Base-by-base conservation (phyloP, 2,113 vertebrate species). In the Albula goreensis region DNA sequence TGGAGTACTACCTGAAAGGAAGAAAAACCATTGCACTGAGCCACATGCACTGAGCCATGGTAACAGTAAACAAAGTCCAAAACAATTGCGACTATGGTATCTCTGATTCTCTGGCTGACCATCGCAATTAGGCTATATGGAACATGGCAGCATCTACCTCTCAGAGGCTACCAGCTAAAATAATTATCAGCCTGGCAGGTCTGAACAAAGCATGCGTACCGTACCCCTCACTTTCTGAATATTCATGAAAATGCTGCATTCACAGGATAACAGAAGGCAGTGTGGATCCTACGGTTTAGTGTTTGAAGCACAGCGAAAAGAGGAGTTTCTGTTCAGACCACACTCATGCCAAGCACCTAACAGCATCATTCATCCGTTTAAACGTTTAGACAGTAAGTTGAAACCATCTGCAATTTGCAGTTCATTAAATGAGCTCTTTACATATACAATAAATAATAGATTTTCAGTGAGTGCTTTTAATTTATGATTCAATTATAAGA, bases 31-130 rank as follows among this genome's bases (percentile, higher is more conserved):
- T 41, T 41, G 31, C 31, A 41, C 31, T 41, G 31, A 41, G 31
- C 31, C 31, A 41, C 31, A 41, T 41, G 31, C 66, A 74, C 8
- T n/a, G 25, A 2, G n/a, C 66, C 0, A 10, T 31, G 70, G 31
- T 10, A n/a, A 74, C 70, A 74, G 70, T 31, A 74, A 74, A 74
- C 70, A 74, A 74, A 74, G 70, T 74, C n/a, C n/a, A 74, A 31
- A 10, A n/a, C 70, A 74, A 74, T 74, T 74, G 31, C n/a, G 31
- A 25, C 31, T 74, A 22, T 74, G 31, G n/a, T 74, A 74, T 25
- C 70, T 5, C 25, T 74, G 70, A 74, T 25, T 74, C 22, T n/a
- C 22, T 31, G n/a, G 70, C 22, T 74, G 31, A 74, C 25, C 70
- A 74, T 22, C 19, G 31, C 70, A 74, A 74, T 74, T 31, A 74